Evolutionary conservation across 2,888 invertebrate genomes (phyloP), one percentile per base, ranked within the genome.

Genomic region (Minunthozetes semirufus): DNA sequence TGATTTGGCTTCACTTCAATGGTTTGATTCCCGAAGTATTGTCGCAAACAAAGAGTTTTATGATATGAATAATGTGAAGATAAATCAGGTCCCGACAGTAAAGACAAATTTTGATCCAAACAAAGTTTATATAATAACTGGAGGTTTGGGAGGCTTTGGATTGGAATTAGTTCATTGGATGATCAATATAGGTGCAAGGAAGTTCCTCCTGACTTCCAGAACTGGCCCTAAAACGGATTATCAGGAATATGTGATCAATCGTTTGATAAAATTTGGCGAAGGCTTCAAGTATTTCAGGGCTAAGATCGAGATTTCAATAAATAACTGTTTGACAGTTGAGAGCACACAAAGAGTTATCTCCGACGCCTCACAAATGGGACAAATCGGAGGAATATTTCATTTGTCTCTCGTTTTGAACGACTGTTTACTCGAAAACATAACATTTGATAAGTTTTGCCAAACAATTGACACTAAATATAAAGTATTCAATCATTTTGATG

Each of bases 121-220:
- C 46, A 84, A 84, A 77, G 80, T 82, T 8, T 87, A 86, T 80
- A 81, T 87, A 59, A 83, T 87, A 76, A 83, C 84, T 84, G 82
- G 92, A 76, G 96, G 97, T 73, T 87, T 97, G 71, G 98, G 98
- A 78, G 98, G 97, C 3, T 97, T 98, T 84, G 98, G 98, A 27
- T 85, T 98, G 77, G 98, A 98, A 85, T 85, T 98, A 79, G 89
- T 90, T 63, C 88, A 91, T 79, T 96, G 95, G 95, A 84, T 98
- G 82, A 88, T 93, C 74, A 84, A 85, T 72, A 88, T 96, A 76
- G 97, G 97, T n/a, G 96, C 94, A 22, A 89, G 86, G 73, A 87
- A 89, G 79, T 84, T 98, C 48, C 88, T 96, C 72, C 86, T 98
- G 27, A 93, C 92, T 29, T 94, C 95, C 13, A 88, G 98, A 79